Evolutionary conservation across 2,888 invertebrate species (phyloP).

Genomic region (Agonopterix subpropinquella): DNA sequence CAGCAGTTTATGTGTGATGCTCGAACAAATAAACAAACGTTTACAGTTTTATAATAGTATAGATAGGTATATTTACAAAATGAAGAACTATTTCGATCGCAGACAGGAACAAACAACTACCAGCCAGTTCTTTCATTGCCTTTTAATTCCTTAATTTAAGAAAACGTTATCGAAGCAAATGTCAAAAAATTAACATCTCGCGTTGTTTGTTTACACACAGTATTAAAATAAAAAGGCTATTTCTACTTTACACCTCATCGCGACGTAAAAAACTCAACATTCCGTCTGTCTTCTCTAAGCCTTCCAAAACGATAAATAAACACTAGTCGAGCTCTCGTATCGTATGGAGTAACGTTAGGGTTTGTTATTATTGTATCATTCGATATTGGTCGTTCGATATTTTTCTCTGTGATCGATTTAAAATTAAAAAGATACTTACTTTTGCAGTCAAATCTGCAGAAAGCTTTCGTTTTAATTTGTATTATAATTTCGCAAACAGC

Average conservation of each 20-base stretch:
- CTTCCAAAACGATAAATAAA: slow-evolving; percentile 74
- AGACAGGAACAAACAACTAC: too few relatives aligned
- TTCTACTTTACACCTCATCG: slow-evolving; percentile 61
- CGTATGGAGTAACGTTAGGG: slow-evolving; percentile 43
- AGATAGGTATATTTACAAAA: too few relatives aligned
- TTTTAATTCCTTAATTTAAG: neutral
- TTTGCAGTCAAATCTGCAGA: too few relatives aligned
- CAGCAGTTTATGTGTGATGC: too few relatives aligned
- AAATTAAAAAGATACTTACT: too few relatives aligned
- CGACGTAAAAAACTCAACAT: slow-evolving; percentile 63
- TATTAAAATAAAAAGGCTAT: slow-evolving; percentile 48
- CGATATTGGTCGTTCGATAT: neutral
- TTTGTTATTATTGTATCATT: slow-evolving; percentile 27
- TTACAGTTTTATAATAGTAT: too few relatives aligned
- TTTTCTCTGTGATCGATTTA: too few relatives aligned
- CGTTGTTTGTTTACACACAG: slow-evolving; percentile 44
- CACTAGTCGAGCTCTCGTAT: slow-evolving; percentile 60
- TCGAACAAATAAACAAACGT: too few relatives aligned
- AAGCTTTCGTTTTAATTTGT: too few relatives aligned
- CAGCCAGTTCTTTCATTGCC: neutral
- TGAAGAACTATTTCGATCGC: too few relatives aligned
- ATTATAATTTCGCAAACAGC: too few relatives aligned
- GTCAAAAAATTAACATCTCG: slow-evolving; percentile 34
- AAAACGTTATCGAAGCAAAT: slow-evolving; percentile 8
- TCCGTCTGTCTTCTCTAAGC: slow-evolving; percentile 70